phyloP scores from a whole-genome alignment of 2,888 invertebrate species.

The Uropetala carovei region DNA sequence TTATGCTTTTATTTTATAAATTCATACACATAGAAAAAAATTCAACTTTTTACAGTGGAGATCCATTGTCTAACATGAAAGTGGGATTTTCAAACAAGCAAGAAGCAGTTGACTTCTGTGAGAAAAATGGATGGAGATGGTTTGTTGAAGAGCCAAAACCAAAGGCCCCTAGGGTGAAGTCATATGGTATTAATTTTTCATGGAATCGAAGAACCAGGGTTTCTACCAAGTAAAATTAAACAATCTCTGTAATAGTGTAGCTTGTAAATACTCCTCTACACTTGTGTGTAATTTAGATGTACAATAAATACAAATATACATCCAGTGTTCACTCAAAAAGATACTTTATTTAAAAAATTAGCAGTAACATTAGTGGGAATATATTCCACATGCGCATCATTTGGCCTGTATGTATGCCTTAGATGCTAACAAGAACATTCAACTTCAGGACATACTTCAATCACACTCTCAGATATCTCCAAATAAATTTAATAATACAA shows the following conservation, averaged over 20 bases:
- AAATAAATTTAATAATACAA: not conserved
- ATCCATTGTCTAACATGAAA: slow-evolving; percentile 95
- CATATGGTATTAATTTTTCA: slow-evolving; percentile 95
- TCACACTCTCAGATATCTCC: not conserved
- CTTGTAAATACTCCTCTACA: slow-evolving; percentile 15
- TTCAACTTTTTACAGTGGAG: slow-evolving; percentile 81
- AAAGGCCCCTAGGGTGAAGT: slow-evolving; percentile 87
- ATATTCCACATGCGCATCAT: not conserved
- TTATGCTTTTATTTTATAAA: too few relatives aligned
- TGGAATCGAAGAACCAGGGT: slow-evolving; percentile 98
- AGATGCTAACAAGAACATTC: not conserved
- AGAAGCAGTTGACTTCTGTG: slow-evolving; percentile 94
- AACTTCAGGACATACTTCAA: not conserved
- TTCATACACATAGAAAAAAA: too few relatives aligned
- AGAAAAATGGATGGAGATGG: slow-evolving; percentile 96
- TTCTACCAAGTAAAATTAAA: slow-evolving; percentile 88
- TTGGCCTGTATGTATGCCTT: not conserved
- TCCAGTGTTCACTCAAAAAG: not conserved
- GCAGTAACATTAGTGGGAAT: not conserved
- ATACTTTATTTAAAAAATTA: not conserved
- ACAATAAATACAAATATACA: not conserved
- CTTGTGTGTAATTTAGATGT: slow-evolving; percentile 47
- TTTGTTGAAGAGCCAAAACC: slow-evolving; percentile 87
- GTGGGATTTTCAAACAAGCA: slow-evolving; percentile 87
- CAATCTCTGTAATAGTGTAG: slow-evolving; percentile 68